Percentiles rank a stretch among this genome's conserved stretches.
phyloP scores from a whole-genome alignment of 1,140 invertebrate species.

The Drosophila murphyi region DNA sequence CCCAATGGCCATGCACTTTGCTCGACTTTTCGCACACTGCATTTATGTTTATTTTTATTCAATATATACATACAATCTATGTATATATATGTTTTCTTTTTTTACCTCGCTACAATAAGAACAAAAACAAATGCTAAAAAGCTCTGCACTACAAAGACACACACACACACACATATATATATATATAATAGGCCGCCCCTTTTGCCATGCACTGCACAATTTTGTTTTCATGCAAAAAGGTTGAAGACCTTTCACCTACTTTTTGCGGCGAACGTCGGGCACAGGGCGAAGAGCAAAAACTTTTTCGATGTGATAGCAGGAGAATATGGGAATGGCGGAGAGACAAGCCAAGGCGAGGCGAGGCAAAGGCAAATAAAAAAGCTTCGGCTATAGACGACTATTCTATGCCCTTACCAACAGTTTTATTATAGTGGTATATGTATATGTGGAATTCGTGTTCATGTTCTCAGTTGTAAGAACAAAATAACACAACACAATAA shows the following conservation, averaged over 20 bases:
- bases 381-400: not conserved
- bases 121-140: conserved; percentile 4
- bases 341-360: conserved; percentile 16
- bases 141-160: conserved; percentile 7
- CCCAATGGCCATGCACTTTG: conserved; percentile 35
- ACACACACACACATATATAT: not conserved
- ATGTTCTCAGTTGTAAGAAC: no score
- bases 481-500: not conserved
- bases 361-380: conserved; percentile 24
- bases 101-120: conserved; percentile 39
- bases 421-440: no score
- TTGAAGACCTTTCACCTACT: conserved; percentile 82
- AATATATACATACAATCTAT: no score
- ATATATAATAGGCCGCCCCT: conserved; percentile 15
- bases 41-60: conserved; percentile 52
- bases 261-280: conserved; percentile 53
- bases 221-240: conserved; percentile 82
- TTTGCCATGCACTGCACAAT: conserved; percentile 55
- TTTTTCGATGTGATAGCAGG: conserved; percentile 11
- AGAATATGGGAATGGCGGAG: conserved; percentile 7
- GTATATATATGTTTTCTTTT: not conserved
- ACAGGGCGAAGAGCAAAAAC: conserved; percentile 37
- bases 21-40: conserved; percentile 51
- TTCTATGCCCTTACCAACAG: conserved; percentile 16
- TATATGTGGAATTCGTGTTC: no score